Evolutionary conservation across 2,888 invertebrate genomes (phyloP), one percentile per base, ranked within the genome.

Genomic region (Boloria selene): DNA sequence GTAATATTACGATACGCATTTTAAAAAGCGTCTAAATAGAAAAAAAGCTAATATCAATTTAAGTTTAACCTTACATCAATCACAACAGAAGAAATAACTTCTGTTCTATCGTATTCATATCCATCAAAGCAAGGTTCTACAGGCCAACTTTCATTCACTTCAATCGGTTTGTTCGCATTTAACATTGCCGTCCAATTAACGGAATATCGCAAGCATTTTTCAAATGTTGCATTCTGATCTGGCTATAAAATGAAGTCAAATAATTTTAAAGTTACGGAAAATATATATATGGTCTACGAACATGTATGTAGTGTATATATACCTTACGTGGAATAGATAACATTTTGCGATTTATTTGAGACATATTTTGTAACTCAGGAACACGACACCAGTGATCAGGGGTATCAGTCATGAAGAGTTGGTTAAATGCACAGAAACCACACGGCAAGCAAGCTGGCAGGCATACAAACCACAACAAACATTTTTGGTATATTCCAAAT

Each of bases 371-470:
- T 65, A 97, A 86, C 73, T 95, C 94, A 0, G 96, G 96, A 26
- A 96, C 94, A 69, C 86, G 92, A 81, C 98, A 98, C 97, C 97
- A 97, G 87, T 97, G 96, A 52, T 95, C 95, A 0, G 98, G 98
- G 45, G 95, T 94, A 76, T 97, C 96, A 4, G 97, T 95, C 96
- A 98, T 97, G 87, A 98, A 98, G 47, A 98, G 93, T 87, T 98
- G 98, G 89, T 97, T 98, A 87, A 98, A 97, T 4, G 97, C 97
- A 85, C 97, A 96, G 87, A 97, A 98, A 42, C 97, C 97, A 78
- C 97, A 97, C 0, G 98, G 97, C 75, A 98, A 94, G 79, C 97
- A 97, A 3, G 98, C 97, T 16, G 98, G 97, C 70, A 98, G 90
- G 78, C 98, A 97, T 67, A 98, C 95, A 61, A 98, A 93, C 95